Conservation (phyloP, 2,888 invertebrate genomes). For the Pollenia angustigena region DNA sequence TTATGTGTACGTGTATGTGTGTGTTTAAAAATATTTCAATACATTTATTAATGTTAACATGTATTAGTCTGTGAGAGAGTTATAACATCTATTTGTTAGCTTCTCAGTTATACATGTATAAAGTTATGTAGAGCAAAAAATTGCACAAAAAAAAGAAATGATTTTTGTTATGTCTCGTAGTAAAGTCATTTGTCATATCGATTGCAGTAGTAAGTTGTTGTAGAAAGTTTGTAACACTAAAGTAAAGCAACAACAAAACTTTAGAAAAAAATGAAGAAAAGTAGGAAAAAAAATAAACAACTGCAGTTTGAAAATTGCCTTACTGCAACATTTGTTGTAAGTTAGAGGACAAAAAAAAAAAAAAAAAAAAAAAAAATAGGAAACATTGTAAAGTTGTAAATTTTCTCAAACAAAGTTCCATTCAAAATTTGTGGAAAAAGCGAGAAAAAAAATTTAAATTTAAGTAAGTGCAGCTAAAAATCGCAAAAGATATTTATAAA, state of each 20-base stretch:
- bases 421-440: background rate
- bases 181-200: constrained; percentile 74
- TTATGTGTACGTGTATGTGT: background rate
- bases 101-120: background rate
- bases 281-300: constrained; percentile 37
- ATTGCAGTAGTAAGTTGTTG: constrained; percentile 67
- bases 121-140: constrained; percentile 11
- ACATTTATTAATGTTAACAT: constrained; percentile 5
- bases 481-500: too few species aligned
- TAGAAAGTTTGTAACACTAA: constrained; percentile 52
- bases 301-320: constrained; percentile 60
- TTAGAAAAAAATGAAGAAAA: constrained; percentile 16
- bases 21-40: constrained; percentile 22
- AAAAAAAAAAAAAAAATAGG: background rate
- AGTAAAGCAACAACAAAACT: constrained; percentile 34
- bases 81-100: constrained; percentile 53
- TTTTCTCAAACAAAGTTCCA: constrained; percentile 32
- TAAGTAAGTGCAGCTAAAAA: too few species aligned
- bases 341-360: background rate
- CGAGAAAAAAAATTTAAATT: background rate
- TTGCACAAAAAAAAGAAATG: constrained; percentile 37
- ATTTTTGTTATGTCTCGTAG: constrained; percentile 66
- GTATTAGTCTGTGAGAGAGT: constrained; percentile 28
- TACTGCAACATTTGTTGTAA: constrained; percentile 59
- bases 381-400: constrained; percentile 38